Conservation (phyloP, 2,888 invertebrate genomes). For the Drosophila barbarae region DNA sequence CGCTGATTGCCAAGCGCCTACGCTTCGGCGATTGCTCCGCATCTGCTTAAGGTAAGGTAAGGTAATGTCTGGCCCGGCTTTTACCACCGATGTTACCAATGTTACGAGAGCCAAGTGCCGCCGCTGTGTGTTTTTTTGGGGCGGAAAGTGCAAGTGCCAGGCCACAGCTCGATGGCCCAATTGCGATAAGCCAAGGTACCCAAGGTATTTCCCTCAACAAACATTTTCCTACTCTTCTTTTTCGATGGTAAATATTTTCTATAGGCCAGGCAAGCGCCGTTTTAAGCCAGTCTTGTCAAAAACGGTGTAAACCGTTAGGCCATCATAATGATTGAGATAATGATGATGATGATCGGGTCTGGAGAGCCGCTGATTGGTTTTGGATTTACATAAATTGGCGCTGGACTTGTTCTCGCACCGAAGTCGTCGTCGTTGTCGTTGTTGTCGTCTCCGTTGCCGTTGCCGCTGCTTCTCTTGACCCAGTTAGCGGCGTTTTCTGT, state of each 20-base stretch:
- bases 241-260: not conserved
- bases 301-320: conserved; percentile 64
- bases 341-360: conserved; percentile 34
- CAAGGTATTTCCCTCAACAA: conserved; percentile 12
- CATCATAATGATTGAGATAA: conserved; percentile 56
- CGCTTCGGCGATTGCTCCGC: conserved; percentile 55
- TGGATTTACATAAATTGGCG: conserved; percentile 72
- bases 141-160: conserved; percentile 68
- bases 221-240: not conserved
- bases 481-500: conserved; percentile 36
- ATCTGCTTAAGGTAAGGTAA: not conserved
- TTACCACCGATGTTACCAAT: conserved; percentile 12
- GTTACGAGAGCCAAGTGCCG: not conserved
- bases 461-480: conserved; percentile 55
- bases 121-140: conserved; percentile 3
- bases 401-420: conserved; percentile 27
- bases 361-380: conserved; percentile 66
- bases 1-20: conserved; percentile 67
- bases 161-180: conserved; percentile 55
- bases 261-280: not conserved
- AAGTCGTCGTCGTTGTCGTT: conserved; percentile 37
- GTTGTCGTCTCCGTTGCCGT: conserved; percentile 27
- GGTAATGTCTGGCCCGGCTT: conserved; percentile 14
- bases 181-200: conserved; percentile 54
- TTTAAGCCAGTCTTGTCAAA: conserved; percentile 3